phyloP scores from a whole-genome alignment of 53 echinoderm and acorn worm genomes.

The Echinarachnius parma region DNA sequence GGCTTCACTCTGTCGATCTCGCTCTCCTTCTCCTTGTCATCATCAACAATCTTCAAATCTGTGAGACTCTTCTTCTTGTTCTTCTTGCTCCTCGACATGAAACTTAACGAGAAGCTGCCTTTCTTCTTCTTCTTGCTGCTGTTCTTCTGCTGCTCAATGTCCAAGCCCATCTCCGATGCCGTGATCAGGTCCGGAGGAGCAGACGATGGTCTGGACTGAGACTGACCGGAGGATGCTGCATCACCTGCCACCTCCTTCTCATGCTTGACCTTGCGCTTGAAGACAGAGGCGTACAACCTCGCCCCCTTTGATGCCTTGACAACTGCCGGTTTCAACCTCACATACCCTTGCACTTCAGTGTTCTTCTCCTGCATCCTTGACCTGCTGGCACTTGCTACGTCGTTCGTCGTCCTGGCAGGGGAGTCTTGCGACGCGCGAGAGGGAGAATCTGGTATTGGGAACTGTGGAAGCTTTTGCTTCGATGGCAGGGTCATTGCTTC shows the following conservation, averaged over 20 bases:
- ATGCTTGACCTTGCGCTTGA: constrained; percentile 16
- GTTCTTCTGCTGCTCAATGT: background rate
- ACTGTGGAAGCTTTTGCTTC: constrained; percentile 35
- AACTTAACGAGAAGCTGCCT: constrained; percentile 4
- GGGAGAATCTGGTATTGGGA: too few species aligned
- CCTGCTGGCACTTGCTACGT: too few species aligned
- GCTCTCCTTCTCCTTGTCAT: background rate
- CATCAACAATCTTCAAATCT: background rate
- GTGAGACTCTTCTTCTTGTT: background rate
- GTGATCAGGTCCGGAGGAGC: constrained; percentile 23
- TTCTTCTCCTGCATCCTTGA: background rate
- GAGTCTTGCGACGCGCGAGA: too few species aligned
- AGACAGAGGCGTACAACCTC: constrained; percentile 35
- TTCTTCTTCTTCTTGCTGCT: background rate
- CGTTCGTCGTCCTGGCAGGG: too few species aligned
- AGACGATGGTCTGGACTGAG: background rate
- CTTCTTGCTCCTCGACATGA: constrained; percentile 20
- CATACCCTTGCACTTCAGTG: too few species aligned
- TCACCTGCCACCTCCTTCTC: background rate
- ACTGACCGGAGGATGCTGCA: background rate
- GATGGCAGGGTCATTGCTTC: background rate
- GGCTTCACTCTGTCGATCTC: background rate
- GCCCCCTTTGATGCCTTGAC: too few species aligned
- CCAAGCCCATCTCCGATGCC: constrained; percentile 13
- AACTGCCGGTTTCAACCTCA: too few species aligned